These are phyloP conservation scores for Archivesica marissinica DNA, from an alignment of 1,140 invertebrate species.

Conservation along the genomic window DNA sequence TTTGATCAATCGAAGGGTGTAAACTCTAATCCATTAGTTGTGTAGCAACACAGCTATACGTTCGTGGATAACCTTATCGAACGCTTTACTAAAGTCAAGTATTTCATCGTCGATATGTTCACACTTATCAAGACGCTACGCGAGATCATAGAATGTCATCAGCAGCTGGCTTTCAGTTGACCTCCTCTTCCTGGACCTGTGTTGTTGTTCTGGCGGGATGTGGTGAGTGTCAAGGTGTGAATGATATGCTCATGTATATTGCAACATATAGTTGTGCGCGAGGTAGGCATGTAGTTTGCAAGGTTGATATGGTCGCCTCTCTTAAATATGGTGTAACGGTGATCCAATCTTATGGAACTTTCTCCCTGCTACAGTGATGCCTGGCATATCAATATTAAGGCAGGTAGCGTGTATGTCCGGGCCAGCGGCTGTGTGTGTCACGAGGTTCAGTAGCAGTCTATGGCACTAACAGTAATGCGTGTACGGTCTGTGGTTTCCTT, in stretches of 20 bases:
- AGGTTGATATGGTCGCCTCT: constrained; percentile 25
- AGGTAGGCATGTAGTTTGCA: constrained; percentile 44
- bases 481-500: not conserved
- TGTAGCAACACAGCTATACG: not conserved
- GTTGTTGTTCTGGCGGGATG: not conserved
- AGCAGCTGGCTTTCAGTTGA: not conserved
- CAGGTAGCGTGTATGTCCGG: too few species aligned
- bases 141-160: not conserved
- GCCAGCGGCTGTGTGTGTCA: not conserved
- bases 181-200: not conserved
- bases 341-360: not conserved
- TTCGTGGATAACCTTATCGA: not conserved
- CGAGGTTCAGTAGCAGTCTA: not conserved
- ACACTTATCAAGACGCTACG: not conserved
- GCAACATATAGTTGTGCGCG: constrained; percentile 38
- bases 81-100: not conserved
- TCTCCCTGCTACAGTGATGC: not conserved
- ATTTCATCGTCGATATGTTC: not conserved
- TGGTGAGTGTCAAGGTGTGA: not conserved
- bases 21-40: not conserved
- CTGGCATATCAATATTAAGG: not conserved
- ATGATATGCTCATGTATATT: not conserved
- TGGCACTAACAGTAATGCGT: not conserved
- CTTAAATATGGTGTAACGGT: not conserved
- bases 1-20: not conserved